phyloP scores from a whole-genome alignment of 2,888 invertebrate species.

The Perizoma affinitatum region DNA sequence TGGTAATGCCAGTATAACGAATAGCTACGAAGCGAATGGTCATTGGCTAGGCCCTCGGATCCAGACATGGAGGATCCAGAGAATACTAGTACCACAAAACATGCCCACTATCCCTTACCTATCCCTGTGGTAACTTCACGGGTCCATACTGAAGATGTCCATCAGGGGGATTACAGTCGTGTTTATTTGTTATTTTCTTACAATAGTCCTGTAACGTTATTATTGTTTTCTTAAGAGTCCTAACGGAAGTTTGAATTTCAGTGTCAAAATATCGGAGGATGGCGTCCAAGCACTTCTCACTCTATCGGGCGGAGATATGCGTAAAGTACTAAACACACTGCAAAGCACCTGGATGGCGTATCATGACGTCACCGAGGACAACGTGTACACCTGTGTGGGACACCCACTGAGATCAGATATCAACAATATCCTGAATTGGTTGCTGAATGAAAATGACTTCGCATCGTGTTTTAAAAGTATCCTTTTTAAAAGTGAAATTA shows the following conservation, averaged over 20 bases:
- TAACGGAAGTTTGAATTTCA: constrained; percentile 56
- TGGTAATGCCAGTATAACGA: too few relatives aligned
- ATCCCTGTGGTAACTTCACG: too few relatives aligned
- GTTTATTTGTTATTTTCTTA: too few relatives aligned
- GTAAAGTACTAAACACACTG: constrained; percentile 97
- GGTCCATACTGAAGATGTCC: too few relatives aligned
- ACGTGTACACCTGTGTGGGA: constrained; percentile 97
- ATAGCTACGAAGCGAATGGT: too few relatives aligned
- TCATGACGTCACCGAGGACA: constrained; percentile 93
- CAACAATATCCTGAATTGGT: constrained; percentile 93
- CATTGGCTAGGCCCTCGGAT: too few relatives aligned
- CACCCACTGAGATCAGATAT: constrained; percentile 97
- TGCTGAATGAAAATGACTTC: constrained; percentile 92
- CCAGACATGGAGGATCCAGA: too few relatives aligned
- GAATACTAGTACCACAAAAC: too few relatives aligned
- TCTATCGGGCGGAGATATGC: constrained; percentile 98
- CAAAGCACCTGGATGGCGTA: constrained; percentile 98
- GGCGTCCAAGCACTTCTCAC: constrained; percentile 95
- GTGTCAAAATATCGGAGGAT: constrained; percentile 93
- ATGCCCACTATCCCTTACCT: too few relatives aligned
- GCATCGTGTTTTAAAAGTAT: constrained; percentile 91
- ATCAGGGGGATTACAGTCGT: too few relatives aligned
- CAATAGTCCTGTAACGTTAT: too few relatives aligned
- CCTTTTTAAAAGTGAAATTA: constrained; percentile 66
- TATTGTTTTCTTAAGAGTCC: too few relatives aligned